phyloP scores from a whole-genome alignment of 2,113 vertebrate genomes.

The Onychostruthus taczanowskii region DNA sequence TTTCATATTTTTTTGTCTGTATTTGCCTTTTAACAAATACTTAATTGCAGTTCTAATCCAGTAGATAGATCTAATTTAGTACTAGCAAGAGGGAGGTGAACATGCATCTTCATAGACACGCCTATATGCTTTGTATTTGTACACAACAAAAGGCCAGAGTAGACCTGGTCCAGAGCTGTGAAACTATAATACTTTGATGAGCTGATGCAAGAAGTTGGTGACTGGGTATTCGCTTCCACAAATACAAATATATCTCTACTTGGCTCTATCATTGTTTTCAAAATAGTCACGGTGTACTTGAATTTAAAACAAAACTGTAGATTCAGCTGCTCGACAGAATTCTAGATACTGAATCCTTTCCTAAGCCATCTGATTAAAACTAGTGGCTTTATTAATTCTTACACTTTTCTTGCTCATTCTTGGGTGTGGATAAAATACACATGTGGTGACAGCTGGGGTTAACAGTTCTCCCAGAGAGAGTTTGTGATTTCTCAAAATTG shows the following conservation, averaged over 20 bases:
- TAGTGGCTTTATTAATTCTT: not conserved
- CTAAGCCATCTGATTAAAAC: not conserved
- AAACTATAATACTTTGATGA: not conserved
- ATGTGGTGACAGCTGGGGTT: not conserved
- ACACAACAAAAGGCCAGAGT: not conserved
- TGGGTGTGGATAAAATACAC: not conserved
- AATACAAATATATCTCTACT: not conserved
- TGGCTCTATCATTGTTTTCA: not conserved
- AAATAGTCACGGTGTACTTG: not conserved
- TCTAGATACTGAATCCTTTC: not conserved
- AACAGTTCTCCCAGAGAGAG: not conserved
- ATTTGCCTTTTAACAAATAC: not conserved
- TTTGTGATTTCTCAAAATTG: not conserved
- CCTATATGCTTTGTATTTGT: rapidly evolving
- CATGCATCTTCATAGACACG: not conserved
- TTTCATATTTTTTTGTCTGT: not conserved
- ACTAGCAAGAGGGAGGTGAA: not conserved
- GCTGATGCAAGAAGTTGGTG: not conserved
- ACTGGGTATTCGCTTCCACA: not conserved
- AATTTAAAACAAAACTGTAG: not conserved
- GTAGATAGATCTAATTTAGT: not conserved
- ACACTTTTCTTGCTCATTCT: not conserved
- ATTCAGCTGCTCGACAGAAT: not conserved
- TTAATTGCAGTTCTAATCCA: not conserved
- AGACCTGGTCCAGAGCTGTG: not conserved